These are phyloP conservation scores for Alouatta palliata DNA, from an alignment of 2,113 vertebrate species.

Conservation along the genomic window DNA sequence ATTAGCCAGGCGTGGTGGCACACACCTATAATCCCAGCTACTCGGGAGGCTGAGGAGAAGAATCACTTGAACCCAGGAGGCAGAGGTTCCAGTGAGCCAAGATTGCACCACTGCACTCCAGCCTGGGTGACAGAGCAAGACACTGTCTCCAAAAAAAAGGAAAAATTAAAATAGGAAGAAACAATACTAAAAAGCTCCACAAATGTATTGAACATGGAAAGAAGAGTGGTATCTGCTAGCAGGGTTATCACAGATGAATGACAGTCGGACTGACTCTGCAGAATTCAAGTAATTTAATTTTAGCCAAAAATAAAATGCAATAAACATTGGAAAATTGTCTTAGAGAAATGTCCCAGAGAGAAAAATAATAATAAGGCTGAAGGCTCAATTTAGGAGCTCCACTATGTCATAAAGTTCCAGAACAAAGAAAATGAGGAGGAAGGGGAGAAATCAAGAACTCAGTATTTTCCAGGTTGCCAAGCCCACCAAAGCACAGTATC, in stretches of 20 bases:
- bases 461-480: background rate
- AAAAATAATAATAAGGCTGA: background rate
- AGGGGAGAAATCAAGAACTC: background rate
- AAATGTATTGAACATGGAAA: background rate
- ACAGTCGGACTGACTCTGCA: background rate
- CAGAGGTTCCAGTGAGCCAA: too few species aligned
- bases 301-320: background rate
- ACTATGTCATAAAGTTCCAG: background rate
- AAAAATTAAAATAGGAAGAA: background rate
- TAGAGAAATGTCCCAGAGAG: background rate
- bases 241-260: background rate
- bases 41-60: too few species aligned
- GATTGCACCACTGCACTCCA: too few species aligned
- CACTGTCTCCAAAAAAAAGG: too few species aligned
- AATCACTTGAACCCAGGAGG: too few species aligned
- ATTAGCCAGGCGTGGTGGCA: too few species aligned
- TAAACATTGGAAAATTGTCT: background rate
- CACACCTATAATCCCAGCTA: too few species aligned
- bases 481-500: background rate
- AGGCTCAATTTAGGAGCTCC: background rate
- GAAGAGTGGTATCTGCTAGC: rapidly evolving
- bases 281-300: background rate
- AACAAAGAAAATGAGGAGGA: background rate
- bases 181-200: background rate
- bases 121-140: too few species aligned